Evolutionary conservation across 1,140 invertebrate genomes (phyloP).

Genomic region (Lasioglossum baleicum): DNA sequence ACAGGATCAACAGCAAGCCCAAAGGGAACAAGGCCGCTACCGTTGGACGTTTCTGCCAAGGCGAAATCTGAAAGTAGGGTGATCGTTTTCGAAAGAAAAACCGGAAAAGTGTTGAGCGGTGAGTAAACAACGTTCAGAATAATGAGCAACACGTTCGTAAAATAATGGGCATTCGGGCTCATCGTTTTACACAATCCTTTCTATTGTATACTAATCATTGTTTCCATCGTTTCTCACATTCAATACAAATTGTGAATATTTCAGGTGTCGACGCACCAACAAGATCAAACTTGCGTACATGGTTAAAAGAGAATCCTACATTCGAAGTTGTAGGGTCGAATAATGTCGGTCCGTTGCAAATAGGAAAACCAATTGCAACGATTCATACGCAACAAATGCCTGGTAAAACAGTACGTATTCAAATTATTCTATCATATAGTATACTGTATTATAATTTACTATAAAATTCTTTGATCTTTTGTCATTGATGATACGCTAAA

Average conservation of each 20-base stretch:
- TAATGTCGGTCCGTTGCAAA: slow-evolving; percentile 76
- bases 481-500: background rate
- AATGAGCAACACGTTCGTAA: background rate
- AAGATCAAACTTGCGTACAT: slow-evolving; percentile 87
- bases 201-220: background rate
- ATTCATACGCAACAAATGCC: slow-evolving; percentile 65
- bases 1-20: slow-evolving; percentile 17
- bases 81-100: slow-evolving; percentile 89
- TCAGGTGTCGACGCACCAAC: slow-evolving; percentile 88
- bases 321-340: slow-evolving; percentile 89
- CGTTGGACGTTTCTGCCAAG: slow-evolving; percentile 63
- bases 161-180: background rate
- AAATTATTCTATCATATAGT: background rate
- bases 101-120: slow-evolving; percentile 86
- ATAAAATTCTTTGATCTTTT: background rate
- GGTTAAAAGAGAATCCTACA: slow-evolving; percentile 92
- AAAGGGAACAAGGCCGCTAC: slow-evolving; percentile 69
- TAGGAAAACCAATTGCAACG: slow-evolving; percentile 73
- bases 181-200: background rate
- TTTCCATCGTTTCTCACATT: background rate
- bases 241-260: slow-evolving; percentile 18
- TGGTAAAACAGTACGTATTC: slow-evolving; percentile 50
- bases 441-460: too few species aligned
- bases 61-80: slow-evolving; percentile 80
- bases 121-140: slow-evolving; percentile 32